Conservation (phyloP, 2,888 invertebrate species). For the Rotaria sp. region DNA sequence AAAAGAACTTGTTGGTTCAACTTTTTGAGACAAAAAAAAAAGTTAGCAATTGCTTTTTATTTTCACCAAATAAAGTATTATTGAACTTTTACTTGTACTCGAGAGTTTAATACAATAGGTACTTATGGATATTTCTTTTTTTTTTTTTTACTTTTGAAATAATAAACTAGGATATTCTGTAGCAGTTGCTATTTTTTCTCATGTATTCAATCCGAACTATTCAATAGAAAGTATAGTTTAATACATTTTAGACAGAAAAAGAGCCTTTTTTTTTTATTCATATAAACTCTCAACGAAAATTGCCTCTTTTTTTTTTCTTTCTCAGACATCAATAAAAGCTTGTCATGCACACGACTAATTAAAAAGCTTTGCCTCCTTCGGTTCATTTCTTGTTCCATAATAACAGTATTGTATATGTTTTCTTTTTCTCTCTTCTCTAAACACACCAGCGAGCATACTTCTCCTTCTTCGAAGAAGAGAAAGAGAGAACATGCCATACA, state of each 20-base stretch:
- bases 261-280: background rate
- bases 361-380: background rate
- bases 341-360: constrained; percentile 22
- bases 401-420: constrained; percentile 10
- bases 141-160: background rate
- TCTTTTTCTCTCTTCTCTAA: background rate
- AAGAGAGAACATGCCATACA: background rate
- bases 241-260: background rate
- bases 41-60: background rate
- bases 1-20: background rate
- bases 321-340: constrained; percentile 13
- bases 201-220: background rate
- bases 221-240: background rate
- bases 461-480: background rate
- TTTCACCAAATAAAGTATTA: background rate
- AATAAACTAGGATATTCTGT: background rate
- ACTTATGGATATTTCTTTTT: background rate
- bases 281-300: background rate
- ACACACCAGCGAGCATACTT: background rate
- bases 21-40: background rate
- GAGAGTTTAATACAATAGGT: background rate
- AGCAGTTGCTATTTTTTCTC: background rate
- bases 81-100: background rate
- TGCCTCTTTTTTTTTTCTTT: constrained; percentile 9
- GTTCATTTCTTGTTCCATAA: constrained; percentile 14